Conservation (phyloP, 2,797 vertebrate species). For the Arnoldichthys spilopterus region DNA sequence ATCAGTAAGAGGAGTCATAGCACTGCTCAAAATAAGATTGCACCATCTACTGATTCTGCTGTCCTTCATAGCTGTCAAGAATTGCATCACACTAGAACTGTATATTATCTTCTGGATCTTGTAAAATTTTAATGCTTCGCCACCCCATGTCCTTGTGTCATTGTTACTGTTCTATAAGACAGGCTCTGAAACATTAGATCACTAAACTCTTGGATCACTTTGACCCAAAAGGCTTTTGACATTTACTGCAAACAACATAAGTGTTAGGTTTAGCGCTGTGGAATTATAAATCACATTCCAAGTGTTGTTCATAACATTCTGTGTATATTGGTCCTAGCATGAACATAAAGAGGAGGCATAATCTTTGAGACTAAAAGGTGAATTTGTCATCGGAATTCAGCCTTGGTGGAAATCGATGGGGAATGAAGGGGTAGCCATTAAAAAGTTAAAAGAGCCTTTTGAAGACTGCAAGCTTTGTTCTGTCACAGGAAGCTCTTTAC, state of each 20-base stretch:
- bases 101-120: neutral
- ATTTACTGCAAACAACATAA: neutral
- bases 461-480: conserved; percentile 32
- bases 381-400: conserved; percentile 30
- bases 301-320: neutral
- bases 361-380: conserved; percentile 27
- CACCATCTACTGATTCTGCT: neutral
- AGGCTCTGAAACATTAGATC: neutral
- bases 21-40: neutral
- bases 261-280: neutral
- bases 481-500: conserved; percentile 26
- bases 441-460: conserved; percentile 43
- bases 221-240: neutral
- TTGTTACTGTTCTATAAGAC: neutral
- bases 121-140: neutral
- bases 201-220: neutral
- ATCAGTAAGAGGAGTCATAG: neutral
- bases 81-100: neutral
- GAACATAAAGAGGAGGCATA: conserved; percentile 7
- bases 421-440: conserved; percentile 20
- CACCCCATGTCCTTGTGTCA: neutral
- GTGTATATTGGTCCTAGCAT: neutral
- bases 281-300: neutral
- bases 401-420: conserved; percentile 45
- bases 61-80: neutral